Evolutionary conservation across 2,888 invertebrate genomes (phyloP).

Genomic region (Drosophila acutilabella): DNA sequence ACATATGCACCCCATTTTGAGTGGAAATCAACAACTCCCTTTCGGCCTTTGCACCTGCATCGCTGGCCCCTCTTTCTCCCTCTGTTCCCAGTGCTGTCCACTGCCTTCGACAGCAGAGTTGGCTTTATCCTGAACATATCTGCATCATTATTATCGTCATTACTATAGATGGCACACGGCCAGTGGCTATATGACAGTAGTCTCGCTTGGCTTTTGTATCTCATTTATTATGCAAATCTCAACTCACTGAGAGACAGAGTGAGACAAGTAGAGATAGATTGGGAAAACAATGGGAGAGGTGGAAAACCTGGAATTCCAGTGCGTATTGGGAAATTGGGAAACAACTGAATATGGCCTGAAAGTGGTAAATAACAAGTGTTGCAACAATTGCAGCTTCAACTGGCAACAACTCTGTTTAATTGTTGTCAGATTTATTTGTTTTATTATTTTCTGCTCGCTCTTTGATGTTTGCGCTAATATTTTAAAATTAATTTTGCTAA

Average conservation of each 20-base stretch:
- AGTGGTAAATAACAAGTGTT: slow-evolving; percentile 53
- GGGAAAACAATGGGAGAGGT: background rate
- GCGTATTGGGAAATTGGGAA: slow-evolving; percentile 20
- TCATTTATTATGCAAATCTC: slow-evolving; percentile 79
- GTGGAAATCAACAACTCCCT: slow-evolving; percentile 52
- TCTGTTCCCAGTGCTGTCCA: background rate
- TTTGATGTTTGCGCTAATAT: slow-evolving; percentile 17
- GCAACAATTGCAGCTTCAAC: slow-evolving; percentile 32
- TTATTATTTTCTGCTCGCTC: background rate
- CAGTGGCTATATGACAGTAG: slow-evolving; percentile 76
- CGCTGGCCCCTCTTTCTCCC: background rate
- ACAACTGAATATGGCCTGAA: slow-evolving; percentile 14
- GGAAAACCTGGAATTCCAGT: slow-evolving; percentile 4
- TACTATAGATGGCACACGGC: slow-evolving; percentile 72
- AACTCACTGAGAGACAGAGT: slow-evolving; percentile 19
- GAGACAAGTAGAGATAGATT: too few species aligned
- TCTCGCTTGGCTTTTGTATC: slow-evolving; percentile 76
- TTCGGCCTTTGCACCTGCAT: slow-evolving; percentile 54
- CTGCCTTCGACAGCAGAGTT: slow-evolving; percentile 8
- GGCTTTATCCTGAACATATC: slow-evolving; percentile 54
- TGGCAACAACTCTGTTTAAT: slow-evolving; percentile 2
- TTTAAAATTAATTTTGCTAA: slow-evolving; percentile 36
- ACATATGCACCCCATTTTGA: slow-evolving; percentile 54
- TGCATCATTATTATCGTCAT: slow-evolving; percentile 77
- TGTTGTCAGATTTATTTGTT: background rate